These are phyloP conservation scores for Drosophila pegasa DNA, from an alignment of 2,888 invertebrate species.

Conservation along the genomic window DNA sequence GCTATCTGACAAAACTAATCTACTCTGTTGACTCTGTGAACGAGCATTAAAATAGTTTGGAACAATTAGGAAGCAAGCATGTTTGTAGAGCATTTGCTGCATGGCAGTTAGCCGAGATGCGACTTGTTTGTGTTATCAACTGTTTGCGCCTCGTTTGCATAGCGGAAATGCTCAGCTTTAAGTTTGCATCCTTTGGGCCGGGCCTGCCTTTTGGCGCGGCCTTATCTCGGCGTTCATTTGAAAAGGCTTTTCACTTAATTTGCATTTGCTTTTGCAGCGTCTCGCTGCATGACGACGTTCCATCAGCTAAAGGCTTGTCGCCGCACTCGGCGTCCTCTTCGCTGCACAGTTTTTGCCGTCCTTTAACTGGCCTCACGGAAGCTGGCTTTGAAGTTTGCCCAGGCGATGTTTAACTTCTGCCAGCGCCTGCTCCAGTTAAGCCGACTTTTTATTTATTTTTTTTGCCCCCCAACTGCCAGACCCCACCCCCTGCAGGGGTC, in stretches of 20 bases:
- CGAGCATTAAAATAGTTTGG: constrained; percentile 1
- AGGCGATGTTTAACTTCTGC: constrained; percentile 42
- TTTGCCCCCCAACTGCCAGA: not conserved
- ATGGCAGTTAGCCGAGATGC: not conserved
- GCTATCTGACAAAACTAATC: too few relatives aligned
- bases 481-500: not conserved
- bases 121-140: constrained; percentile 10
- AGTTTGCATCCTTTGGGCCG: constrained; percentile 22
- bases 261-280: constrained; percentile 48
- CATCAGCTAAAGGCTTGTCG: not conserved
- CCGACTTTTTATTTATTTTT: not conserved
- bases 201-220: constrained; percentile 9
- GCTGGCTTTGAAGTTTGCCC: constrained; percentile 45
- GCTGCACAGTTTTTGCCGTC: constrained; percentile 37
- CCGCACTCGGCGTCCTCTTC: not conserved
- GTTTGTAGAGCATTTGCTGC: not conserved
- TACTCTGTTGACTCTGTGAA: not conserved
- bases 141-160: constrained; percentile 19
- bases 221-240: constrained; percentile 40
- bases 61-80: not conserved
- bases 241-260: constrained; percentile 64
- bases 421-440: constrained; percentile 48
- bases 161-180: constrained; percentile 29
- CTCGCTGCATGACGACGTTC: constrained; percentile 26
- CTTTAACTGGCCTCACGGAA: constrained; percentile 53